These are phyloP conservation scores for Arctia plantaginis DNA, from an alignment of 2,888 invertebrate genomes.

Conservation along the genomic window DNA sequence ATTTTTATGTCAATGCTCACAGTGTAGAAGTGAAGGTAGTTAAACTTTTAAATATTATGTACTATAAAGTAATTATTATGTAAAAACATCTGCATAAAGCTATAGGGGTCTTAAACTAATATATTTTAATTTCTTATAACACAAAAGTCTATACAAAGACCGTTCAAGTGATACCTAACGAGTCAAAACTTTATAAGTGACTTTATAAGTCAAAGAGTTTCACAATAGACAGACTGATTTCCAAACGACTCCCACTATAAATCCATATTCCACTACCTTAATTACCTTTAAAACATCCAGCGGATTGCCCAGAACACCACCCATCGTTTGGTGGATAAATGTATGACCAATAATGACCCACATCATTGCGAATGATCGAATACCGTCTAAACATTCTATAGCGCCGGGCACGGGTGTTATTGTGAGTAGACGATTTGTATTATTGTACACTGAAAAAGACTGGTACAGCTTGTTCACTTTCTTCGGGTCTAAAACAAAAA, in stretches of 20 bases:
- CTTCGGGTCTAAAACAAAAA: constrained; percentile 58
- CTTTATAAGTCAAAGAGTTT: neutral
- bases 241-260: neutral
- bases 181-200: neutral
- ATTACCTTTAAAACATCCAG: constrained; percentile 58
- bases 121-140: too few relatives aligned
- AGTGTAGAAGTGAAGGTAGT: neutral
- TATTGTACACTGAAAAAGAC: constrained; percentile 73
- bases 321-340: constrained; percentile 50
- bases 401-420: constrained; percentile 66
- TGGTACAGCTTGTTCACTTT: constrained; percentile 53
- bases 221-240: neutral
- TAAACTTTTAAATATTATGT: neutral
- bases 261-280: constrained; percentile 6
- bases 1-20: too few relatives aligned
- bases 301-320: constrained; percentile 56
- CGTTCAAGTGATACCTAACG: too few relatives aligned
- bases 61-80: neutral
- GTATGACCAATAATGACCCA: constrained; percentile 83
- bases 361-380: constrained; percentile 79
- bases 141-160: too few relatives aligned
- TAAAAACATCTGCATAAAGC: too few relatives aligned
- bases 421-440: constrained; percentile 71
- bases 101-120: too few relatives aligned
- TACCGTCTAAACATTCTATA: constrained; percentile 78